phyloP scores from a whole-genome alignment of 2,888 invertebrate species.

The Aromia moschata region DNA sequence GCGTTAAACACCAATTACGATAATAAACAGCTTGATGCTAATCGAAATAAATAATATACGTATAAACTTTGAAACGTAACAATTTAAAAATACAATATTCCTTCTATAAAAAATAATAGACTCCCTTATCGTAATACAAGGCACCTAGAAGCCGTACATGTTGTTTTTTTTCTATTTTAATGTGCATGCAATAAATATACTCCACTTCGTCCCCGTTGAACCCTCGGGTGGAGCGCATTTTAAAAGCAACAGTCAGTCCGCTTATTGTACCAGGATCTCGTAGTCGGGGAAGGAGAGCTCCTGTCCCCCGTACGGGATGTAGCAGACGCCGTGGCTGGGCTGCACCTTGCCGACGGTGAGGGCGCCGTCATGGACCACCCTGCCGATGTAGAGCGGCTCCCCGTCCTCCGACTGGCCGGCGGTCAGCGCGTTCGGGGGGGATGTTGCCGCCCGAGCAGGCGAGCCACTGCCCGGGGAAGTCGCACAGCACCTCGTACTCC shows the following conservation, averaged over 20 bases:
- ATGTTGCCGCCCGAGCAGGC: constrained; percentile 66
- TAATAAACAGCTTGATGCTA: constrained; percentile 19
- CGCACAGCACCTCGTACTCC: constrained; percentile 70
- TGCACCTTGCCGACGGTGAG: constrained; percentile 86
- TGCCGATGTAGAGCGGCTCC: constrained; percentile 81
- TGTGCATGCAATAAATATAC: constrained; percentile 11
- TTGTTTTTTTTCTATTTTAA: constrained; percentile 6
- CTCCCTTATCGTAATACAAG: constrained; percentile 33
- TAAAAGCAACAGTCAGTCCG: constrained; percentile 36
- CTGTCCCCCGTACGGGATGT: constrained; percentile 84
- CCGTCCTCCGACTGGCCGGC: constrained; percentile 79
- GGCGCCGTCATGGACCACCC: constrained; percentile 80
- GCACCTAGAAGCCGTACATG: constrained; percentile 50
- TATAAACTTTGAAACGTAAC: constrained; percentile 1
- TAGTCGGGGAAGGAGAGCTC: constrained; percentile 84
- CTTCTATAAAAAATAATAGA: constrained; percentile 22
- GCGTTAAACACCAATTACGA: constrained; percentile 18
- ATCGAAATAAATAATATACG: constrained; percentile 28
- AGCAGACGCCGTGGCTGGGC: constrained; percentile 76
- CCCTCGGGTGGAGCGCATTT: neutral
- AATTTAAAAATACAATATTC: constrained; percentile 19
- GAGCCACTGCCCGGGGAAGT: constrained; percentile 59
- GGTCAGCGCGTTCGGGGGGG: constrained; percentile 76
- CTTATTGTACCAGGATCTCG: constrained; percentile 74
- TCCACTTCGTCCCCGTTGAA: neutral